Evolutionary conservation across 2,797 vertebrate species (phyloP).

Genomic region (Kryptolebias ocellatus): DNA sequence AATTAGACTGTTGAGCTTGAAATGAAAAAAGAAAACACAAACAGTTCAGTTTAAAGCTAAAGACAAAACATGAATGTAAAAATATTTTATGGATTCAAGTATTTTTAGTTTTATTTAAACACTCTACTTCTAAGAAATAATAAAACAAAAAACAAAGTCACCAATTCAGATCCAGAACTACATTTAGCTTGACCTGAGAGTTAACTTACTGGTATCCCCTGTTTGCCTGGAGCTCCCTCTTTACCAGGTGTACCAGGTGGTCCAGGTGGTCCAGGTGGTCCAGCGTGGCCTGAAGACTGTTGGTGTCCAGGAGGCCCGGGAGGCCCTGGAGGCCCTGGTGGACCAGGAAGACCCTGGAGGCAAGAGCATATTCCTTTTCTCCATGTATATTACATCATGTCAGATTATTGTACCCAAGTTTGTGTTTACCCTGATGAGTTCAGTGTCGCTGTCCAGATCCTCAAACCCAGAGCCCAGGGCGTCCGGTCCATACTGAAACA

Average conservation of each 20-base stretch:
- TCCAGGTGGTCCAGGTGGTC: slow-evolving; percentile 80
- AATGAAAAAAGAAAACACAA: no score
- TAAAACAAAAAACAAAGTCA: no score
- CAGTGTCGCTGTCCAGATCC: slow-evolving; percentile 77
- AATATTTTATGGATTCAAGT: background rate
- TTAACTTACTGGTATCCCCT: slow-evolving; percentile 83
- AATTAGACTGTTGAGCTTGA: no score
- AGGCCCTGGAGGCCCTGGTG: slow-evolving; percentile 87
- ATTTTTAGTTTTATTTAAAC: no score
- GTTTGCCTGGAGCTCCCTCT: slow-evolving; percentile 81
- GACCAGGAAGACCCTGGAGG: slow-evolving; percentile 86
- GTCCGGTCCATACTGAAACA: slow-evolving; percentile 80
- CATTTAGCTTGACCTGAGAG: background rate
- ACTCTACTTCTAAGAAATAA: background rate
- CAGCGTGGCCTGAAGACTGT: slow-evolving; percentile 66
- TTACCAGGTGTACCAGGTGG: slow-evolving; percentile 81
- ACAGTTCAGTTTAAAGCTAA: no score
- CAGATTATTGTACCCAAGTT: background rate
- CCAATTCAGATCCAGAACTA: no score
- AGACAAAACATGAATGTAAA: background rate
- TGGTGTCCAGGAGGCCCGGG: slow-evolving; percentile 79
- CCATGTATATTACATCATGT: background rate
- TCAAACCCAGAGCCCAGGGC: slow-evolving; percentile 86
- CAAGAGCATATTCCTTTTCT: background rate
- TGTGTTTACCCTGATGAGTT: slow-evolving; percentile 70